These are phyloP conservation scores for Sclerurus mexicanus DNA, from an alignment of 2,113 vertebrate genomes.

Conservation along the genomic window DNA sequence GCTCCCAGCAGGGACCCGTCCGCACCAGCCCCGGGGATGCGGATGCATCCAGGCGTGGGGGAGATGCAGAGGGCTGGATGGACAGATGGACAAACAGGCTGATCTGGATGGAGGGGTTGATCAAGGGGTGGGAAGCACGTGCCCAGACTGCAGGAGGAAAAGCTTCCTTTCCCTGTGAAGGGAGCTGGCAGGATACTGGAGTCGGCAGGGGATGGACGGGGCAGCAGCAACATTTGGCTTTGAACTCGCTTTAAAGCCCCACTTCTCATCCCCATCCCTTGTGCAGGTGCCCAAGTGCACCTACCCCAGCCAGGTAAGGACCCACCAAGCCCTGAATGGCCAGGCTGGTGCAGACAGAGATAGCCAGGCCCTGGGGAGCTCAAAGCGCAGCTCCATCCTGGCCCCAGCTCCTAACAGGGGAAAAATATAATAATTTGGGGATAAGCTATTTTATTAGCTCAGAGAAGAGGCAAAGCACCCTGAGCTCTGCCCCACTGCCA, in stretches of 20 bases:
- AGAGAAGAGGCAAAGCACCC: not conserved
- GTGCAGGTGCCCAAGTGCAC: not conserved
- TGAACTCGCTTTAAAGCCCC: not conserved
- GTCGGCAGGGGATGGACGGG: not conserved
- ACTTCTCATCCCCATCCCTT: not conserved
- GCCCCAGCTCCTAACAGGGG: not conserved
- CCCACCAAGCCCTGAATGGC: not conserved
- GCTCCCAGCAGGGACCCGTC: not conserved
- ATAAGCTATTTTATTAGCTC: not conserved
- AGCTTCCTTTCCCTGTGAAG: not conserved
- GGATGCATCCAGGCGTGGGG: accelerated
- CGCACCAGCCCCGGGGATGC: not conserved
- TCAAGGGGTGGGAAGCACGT: accelerated
- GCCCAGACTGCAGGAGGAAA: not conserved
- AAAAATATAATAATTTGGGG: too few species aligned
- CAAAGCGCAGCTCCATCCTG: not conserved
- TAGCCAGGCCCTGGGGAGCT: not conserved
- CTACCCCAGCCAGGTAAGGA: not conserved
- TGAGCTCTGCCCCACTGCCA: accelerated
- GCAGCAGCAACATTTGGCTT: not conserved
- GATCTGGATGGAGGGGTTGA: not conserved
- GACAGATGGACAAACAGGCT: not conserved
- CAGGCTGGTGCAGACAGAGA: accelerated
- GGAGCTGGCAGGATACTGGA: not conserved
- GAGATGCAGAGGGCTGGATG: not conserved